Percentiles rank a stretch among this genome's conserved stretches.
These are phyloP conservation scores for Venturia canescens DNA, from an alignment of 1,140 invertebrate genomes.

Conservation along the genomic window DNA sequence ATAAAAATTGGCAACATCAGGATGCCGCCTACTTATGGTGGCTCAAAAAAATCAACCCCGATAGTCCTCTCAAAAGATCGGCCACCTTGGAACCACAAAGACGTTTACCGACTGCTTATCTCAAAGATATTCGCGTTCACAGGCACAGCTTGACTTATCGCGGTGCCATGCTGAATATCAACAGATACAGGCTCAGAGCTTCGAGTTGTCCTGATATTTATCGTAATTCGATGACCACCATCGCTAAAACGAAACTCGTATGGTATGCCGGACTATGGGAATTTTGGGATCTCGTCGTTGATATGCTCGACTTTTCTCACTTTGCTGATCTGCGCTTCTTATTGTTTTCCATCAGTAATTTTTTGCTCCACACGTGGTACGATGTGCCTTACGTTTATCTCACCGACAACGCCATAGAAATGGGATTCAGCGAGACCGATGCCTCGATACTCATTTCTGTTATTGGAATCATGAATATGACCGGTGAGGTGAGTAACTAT, in stretches of 20 bases:
- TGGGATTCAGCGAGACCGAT: conserved; percentile 84
- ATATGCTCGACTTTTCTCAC: conserved; percentile 89
- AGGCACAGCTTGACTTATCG: conserved; percentile 88
- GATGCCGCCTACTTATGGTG: conserved; percentile 79
- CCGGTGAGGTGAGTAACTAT: conserved; percentile 84
- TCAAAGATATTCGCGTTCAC: conserved; percentile 85
- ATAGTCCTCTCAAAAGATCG: conserved; percentile 70
- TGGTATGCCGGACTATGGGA: conserved; percentile 87
- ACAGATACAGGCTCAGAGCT: conserved; percentile 86
- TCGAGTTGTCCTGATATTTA: conserved; percentile 94
- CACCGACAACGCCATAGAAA: conserved; percentile 84
- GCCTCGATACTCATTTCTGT: conserved; percentile 90
- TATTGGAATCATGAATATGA: conserved; percentile 91
- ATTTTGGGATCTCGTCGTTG: conserved; percentile 85
- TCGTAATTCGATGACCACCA: conserved; percentile 91
- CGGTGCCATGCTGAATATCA: conserved; percentile 91
- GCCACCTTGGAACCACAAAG: conserved; percentile 71
- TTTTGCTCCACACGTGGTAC: conserved; percentile 92
- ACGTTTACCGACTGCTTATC: conserved; percentile 80
- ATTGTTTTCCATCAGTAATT: conserved; percentile 90
- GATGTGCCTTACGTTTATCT: conserved; percentile 93
- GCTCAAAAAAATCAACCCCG: conserved; percentile 74
- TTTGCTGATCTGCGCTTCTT: conserved; percentile 86
- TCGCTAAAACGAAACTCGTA: conserved; percentile 86
- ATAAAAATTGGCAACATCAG: conserved; percentile 57